phyloP scores from a whole-genome alignment of 1,140 invertebrate genomes.

The Aporrectodea caliginosa region DNA sequence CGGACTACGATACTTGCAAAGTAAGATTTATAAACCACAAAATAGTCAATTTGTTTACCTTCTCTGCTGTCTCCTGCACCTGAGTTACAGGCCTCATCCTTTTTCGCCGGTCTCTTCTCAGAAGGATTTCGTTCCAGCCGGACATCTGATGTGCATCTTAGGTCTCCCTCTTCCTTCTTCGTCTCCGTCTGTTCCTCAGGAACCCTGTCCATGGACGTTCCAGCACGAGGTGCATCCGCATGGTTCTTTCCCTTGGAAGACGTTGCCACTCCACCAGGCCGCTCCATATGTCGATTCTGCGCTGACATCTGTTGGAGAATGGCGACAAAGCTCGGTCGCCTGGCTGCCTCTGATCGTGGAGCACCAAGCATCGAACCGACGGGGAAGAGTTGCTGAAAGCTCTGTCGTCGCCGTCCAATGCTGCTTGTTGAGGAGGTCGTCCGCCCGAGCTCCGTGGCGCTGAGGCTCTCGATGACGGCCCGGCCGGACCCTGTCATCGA shows the following conservation, averaged over 20 bases:
- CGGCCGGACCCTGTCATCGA: conserved; percentile 11
- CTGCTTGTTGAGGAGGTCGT: background rate
- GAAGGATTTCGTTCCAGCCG: too few species aligned
- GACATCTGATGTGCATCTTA: too few species aligned
- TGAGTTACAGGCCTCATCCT: too few species aligned
- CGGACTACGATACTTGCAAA: too few species aligned
- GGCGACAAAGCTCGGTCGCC: background rate
- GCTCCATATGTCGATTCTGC: background rate
- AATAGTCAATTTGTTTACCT: too few species aligned
- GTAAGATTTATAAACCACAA: too few species aligned
- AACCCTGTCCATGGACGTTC: background rate
- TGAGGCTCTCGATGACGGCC: background rate
- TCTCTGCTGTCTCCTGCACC: too few species aligned
- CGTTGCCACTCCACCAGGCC: too few species aligned
- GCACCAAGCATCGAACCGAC: background rate
- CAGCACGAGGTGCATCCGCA: background rate
- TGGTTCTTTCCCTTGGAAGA: too few species aligned
- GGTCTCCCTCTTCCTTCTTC: background rate
- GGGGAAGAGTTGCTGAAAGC: background rate
- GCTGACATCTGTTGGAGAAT: background rate
- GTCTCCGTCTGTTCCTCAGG: background rate
- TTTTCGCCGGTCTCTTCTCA: too few species aligned
- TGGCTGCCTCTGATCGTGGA: background rate
- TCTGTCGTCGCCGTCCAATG: background rate
- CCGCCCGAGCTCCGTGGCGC: background rate